Evolutionary conservation across 2,888 invertebrate species (phyloP).

Genomic region (Timandra comae): DNA sequence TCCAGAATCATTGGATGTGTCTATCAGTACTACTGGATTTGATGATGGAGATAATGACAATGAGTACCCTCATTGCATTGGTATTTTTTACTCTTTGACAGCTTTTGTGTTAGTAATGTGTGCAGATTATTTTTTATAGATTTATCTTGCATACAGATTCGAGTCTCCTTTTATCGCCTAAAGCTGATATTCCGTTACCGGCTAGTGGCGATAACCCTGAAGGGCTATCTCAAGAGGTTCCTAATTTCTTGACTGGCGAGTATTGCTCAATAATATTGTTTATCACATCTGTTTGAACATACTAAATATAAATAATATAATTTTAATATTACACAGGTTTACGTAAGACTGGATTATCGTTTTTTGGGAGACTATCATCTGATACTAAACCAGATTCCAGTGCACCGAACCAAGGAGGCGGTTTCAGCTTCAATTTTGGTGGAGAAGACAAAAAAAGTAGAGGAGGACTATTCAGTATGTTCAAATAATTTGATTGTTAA

Average conservation of each 20-base stretch:
- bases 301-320: background rate
- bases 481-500: constrained; percentile 31
- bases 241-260: constrained; percentile 58
- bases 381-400: constrained; percentile 33
- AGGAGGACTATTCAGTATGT: constrained; percentile 60
- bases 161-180: constrained; percentile 58
- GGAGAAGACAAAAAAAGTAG: constrained; percentile 50
- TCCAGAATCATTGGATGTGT: constrained; percentile 50
- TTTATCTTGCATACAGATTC: constrained; percentile 41
- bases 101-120: no score
- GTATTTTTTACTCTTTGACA: no score
- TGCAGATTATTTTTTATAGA: background rate
- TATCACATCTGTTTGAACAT: no score
- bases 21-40: constrained; percentile 52
- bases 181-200: constrained; percentile 43
- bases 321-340: constrained; percentile 40
- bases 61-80: constrained; percentile 53
- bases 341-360: constrained; percentile 49
- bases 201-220: constrained; percentile 29
- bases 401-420: constrained; percentile 26
- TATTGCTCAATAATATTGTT: no score
- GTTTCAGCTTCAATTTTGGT: constrained; percentile 59
- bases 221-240: constrained; percentile 46
- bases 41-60: constrained; percentile 53
- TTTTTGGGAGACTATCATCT: constrained; percentile 41